Conservation (phyloP, 1,140 invertebrate species). For the Drosophila nigrodunni region DNA sequence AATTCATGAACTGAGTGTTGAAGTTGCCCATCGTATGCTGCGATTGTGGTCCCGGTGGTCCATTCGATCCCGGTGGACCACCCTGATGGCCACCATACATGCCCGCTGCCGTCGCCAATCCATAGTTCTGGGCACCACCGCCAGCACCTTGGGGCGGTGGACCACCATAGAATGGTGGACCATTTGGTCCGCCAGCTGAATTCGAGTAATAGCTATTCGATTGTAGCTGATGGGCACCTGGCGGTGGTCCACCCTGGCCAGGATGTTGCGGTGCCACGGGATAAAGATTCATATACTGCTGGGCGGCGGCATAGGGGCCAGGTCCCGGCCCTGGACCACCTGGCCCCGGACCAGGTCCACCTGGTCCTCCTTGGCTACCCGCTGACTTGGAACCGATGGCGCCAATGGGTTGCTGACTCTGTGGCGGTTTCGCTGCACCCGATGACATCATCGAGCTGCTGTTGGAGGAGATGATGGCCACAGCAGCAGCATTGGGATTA, state of each 20-base stretch:
- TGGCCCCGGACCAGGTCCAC: conserved; percentile 53
- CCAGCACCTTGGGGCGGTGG: conserved; percentile 84
- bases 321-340: conserved; percentile 73
- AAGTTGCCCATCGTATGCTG: conserved; percentile 84
- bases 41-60: conserved; percentile 69
- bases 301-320: conserved; percentile 83
- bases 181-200: conserved; percentile 85
- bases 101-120: conserved; percentile 85
- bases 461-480: conserved; percentile 91
- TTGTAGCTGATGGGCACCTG: conserved; percentile 86
- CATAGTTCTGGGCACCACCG: conserved; percentile 85
- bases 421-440: conserved; percentile 90
- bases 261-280: conserved; percentile 85
- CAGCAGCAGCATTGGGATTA: conserved; percentile 90
- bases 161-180: conserved; percentile 80
- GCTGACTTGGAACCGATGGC: conserved; percentile 90
- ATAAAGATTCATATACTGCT: conserved; percentile 83
- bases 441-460: conserved; percentile 95
- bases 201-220: conserved; percentile 87
- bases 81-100: conserved; percentile 85
- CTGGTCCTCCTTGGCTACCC: conserved; percentile 83
- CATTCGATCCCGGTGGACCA: conserved; percentile 70
- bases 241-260: conserved; percentile 83
- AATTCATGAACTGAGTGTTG: conserved; percentile 84
- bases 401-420: conserved; percentile 91